Evolutionary conservation across 2,888 invertebrate species (phyloP), one percentile per base, ranked within the genome.

Genomic region (Clunio marinus): DNA sequence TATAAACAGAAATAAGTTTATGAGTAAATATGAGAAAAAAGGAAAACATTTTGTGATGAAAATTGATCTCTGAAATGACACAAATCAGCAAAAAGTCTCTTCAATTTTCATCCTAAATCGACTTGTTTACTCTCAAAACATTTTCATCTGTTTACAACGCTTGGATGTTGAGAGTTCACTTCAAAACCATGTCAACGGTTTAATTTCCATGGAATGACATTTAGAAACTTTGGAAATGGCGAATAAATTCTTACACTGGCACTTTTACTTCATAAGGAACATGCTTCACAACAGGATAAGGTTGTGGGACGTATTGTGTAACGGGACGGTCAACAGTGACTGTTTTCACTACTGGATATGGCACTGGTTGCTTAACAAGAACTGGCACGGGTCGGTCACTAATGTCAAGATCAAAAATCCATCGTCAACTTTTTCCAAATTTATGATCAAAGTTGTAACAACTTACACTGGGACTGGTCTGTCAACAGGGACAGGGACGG

Each of bases 301-400:
- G 59, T n/a, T 35, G 59, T 59, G 59, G 59, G 32, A 59, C 24
- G 25, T 58, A 20, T 15, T 58, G 58, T n/a, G 58, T 25, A 25
- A 55, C 25, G 24, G 57, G 57, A n/a, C 57, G 25, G 22, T 57
- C 57, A 25, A 57, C 57, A 22, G 51, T 22, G 2, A 51, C 51
- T 5, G 17, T 17, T 51, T 17, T 51, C 17, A 51, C 22, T 3
- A 51, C 51, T 51, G 51, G 51, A 51, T 51, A 51, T 2, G 57
- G 57, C 2, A 27, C 27, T n/a, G n/a, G n/a, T n/a, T n/a, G n/a
- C n/a, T n/a, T n/a, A n/a, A n/a, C n/a, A n/a, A n/a, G n/a, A n/a
- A n/a, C n/a, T 55, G 55, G 55, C 17, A 45, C 45, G 4, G 45
- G 45, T 15, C 45, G 45, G 45, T 45, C 45, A 45, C 45, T 45